These are phyloP conservation scores for Furnarius figulus DNA, from an alignment of 2,113 vertebrate species.

Conservation along the genomic window DNA sequence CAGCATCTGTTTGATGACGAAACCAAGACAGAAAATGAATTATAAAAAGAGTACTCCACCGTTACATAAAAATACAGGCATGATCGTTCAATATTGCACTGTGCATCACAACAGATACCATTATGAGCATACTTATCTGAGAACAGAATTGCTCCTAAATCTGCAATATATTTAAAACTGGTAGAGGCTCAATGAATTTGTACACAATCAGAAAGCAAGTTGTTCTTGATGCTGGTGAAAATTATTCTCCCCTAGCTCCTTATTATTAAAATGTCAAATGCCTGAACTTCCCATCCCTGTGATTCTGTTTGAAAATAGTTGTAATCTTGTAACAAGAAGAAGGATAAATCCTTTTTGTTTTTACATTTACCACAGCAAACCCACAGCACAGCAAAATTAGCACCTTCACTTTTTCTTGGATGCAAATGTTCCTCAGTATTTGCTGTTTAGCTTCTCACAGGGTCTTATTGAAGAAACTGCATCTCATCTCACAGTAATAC, in stretches of 20 bases:
- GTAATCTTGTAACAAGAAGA: background rate
- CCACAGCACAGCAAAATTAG: background rate
- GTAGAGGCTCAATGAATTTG: background rate
- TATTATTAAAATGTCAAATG: background rate
- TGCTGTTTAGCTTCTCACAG: background rate
- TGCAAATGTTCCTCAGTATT: background rate
- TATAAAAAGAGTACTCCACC: background rate
- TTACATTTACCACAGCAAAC: background rate
- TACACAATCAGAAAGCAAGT: background rate
- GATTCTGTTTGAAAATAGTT: background rate
- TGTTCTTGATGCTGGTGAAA: background rate
- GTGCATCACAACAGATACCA: background rate
- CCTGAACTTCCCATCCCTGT: background rate
- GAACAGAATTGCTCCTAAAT: background rate
- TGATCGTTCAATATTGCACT: background rate
- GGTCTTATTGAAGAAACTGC: background rate
- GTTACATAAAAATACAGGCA: background rate
- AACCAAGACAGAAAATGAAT: background rate
- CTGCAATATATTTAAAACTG: background rate
- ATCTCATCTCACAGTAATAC: background rate
- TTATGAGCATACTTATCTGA: background rate
- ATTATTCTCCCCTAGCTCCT: background rate
- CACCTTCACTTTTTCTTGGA: background rate
- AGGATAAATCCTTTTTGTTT: background rate
- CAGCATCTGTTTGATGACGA: slow-evolving; percentile 10